phyloP scores from a whole-genome alignment of 2,888 invertebrate genomes.

The Pediacus dermestoides region DNA sequence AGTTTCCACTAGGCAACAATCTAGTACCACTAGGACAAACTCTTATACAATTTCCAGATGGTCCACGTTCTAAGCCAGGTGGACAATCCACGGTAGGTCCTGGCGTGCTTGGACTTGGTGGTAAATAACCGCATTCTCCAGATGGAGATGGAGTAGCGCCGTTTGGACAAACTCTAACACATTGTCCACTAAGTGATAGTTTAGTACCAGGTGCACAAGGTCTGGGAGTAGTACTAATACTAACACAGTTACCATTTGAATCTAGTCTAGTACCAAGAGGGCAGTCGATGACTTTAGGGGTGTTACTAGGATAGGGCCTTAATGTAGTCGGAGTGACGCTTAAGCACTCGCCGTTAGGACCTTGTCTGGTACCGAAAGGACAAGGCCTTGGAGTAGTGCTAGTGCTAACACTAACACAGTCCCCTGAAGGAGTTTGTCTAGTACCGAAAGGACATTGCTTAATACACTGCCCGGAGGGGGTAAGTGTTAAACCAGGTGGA shows the following conservation, averaged over 20 bases:
- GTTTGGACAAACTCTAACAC: slow-evolving; percentile 11
- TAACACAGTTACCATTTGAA: slow-evolving; percentile 15
- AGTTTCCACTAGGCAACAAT: too few relatives aligned
- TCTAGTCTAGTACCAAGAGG: slow-evolving; percentile 15
- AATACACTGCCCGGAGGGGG: slow-evolving; percentile 20
- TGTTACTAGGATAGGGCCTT: slow-evolving; percentile 4
- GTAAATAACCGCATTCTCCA: slow-evolving; percentile 6
- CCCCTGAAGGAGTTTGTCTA: too few relatives aligned
- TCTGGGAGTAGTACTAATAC: slow-evolving; percentile 11
- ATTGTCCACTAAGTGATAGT: not conserved
- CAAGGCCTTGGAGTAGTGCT: too few relatives aligned
- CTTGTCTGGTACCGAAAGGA: too few relatives aligned
- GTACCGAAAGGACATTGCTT: too few relatives aligned
- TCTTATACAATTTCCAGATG: slow-evolving; percentile 23
- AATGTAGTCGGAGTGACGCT: too few relatives aligned
- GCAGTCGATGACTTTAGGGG: too few relatives aligned
- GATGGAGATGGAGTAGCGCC: not conserved
- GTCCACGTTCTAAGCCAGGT: slow-evolving; percentile 23
- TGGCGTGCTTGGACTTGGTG: too few relatives aligned
- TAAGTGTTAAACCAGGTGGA: slow-evolving; percentile 22
- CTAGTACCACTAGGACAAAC: too few relatives aligned
- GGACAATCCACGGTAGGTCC: slow-evolving; percentile 18
- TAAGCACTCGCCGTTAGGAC: too few relatives aligned
- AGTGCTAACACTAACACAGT: too few relatives aligned
- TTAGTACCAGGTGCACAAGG: slow-evolving; percentile 1